Evolutionary conservation across 1,140 invertebrate species (phyloP).

Genomic region (Drosophila ficusphila): DNA sequence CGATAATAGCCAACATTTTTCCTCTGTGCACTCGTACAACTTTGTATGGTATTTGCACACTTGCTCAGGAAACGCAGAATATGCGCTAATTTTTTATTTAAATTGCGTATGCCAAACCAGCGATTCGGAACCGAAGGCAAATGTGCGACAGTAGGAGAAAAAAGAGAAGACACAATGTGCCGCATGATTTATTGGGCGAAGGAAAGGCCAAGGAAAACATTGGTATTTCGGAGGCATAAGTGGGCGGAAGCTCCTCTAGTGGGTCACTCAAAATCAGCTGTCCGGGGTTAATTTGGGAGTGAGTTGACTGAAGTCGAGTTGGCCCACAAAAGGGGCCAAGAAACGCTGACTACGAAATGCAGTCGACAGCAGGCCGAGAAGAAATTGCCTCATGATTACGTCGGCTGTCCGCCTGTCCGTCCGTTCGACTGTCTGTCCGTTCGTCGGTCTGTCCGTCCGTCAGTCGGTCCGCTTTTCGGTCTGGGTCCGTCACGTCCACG

Average conservation of each 20-base stretch:
- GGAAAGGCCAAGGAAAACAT: constrained; percentile 48
- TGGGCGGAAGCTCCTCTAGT: constrained; percentile 43
- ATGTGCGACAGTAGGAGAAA: constrained; percentile 1
- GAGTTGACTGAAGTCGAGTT: constrained; percentile 3
- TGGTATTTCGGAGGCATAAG: constrained; percentile 25
- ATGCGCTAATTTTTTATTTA: constrained; percentile 66
- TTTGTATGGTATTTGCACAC: constrained; percentile 23
- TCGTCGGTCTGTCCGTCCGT: constrained; percentile 10
- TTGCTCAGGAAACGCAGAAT: constrained; percentile 42
- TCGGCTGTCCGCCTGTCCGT: constrained; percentile 32
- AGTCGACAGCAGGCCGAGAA: constrained; percentile 59
- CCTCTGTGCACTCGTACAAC: background rate
- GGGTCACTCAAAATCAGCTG: constrained; percentile 70
- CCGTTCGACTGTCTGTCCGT: constrained; percentile 2
- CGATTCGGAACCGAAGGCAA: constrained; percentile 48
- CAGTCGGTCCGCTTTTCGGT: constrained; percentile 15
- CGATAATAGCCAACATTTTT: no score
- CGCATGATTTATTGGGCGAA: constrained; percentile 74
- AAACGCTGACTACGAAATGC: constrained; percentile 72
- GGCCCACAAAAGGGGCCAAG: constrained; percentile 30
- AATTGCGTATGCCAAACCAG: constrained; percentile 65
- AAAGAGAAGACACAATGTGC: constrained; percentile 37
- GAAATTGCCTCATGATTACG: constrained; percentile 80
- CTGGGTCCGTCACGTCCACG: constrained; percentile 68
- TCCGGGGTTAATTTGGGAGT: constrained; percentile 33